A percentile compares a stretch with the other conserved stretches of the same genome.
These are phyloP conservation scores for Poliocrania exsul DNA, from an alignment of 2,797 vertebrate genomes.

Conservation along the genomic window DNA sequence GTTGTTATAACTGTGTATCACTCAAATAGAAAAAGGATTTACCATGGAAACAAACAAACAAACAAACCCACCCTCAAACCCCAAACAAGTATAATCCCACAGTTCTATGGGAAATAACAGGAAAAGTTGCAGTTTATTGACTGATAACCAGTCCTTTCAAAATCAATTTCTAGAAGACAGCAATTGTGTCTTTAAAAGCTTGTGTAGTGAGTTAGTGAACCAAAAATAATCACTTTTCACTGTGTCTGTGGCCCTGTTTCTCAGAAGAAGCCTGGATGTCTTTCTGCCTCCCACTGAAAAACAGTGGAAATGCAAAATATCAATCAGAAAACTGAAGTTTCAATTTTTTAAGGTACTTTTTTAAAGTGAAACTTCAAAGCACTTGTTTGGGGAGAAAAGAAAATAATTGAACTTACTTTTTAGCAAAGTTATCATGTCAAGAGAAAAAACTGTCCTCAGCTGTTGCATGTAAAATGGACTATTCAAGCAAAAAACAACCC, in stretches of 20 bases:
- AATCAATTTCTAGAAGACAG: not conserved
- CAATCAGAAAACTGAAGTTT: not conserved
- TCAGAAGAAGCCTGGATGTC: not conserved
- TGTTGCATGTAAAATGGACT: not conserved
- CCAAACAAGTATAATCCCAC: not conserved
- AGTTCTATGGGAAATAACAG: not conserved
- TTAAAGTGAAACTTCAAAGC: not conserved
- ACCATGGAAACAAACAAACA: not conserved
- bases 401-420: not conserved
- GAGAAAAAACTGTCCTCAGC: not conserved
- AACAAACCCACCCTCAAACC: not conserved
- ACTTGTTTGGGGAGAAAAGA: not conserved
- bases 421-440: not conserved
- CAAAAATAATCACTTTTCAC: not conserved
- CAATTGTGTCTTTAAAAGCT: not conserved
- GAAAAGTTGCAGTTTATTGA: not conserved
- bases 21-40: not conserved
- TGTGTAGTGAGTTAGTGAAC: not conserved
- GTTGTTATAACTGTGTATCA: not conserved
- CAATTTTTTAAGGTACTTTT: not conserved
- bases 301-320: not conserved
- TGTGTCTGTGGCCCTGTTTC: not conserved
- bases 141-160: not conserved
- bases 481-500: not conserved
- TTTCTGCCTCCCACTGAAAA: not conserved